Evolutionary conservation across 2,797 vertebrate genomes (phyloP).

Genomic region (Pelochelys cantorii): DNA sequence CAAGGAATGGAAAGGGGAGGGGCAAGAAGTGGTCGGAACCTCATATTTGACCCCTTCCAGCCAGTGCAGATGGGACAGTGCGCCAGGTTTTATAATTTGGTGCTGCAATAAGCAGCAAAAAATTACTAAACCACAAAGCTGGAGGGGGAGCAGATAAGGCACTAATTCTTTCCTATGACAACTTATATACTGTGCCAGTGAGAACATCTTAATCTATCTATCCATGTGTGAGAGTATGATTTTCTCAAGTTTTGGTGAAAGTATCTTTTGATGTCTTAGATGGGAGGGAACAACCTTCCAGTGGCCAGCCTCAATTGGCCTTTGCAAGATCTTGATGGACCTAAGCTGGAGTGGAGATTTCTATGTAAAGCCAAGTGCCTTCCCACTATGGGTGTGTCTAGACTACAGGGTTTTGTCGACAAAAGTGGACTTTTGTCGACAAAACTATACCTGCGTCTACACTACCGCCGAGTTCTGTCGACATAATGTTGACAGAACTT

Average conservation of each 20-base stretch:
- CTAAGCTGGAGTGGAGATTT: neutral
- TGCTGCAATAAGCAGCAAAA: neutral
- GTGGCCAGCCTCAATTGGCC: neutral
- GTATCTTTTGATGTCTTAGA: neutral
- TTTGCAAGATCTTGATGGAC: neutral
- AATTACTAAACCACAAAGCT: neutral
- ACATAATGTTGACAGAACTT: too few relatives aligned
- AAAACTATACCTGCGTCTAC: too few relatives aligned
- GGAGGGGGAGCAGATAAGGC: neutral
- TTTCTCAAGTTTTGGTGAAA: neutral
- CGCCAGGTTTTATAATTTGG: neutral
- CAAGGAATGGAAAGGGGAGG: neutral
- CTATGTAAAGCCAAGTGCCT: neutral
- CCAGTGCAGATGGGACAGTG: neutral
- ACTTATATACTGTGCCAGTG: neutral
- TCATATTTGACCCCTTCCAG: neutral
- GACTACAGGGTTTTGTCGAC: too few relatives aligned
- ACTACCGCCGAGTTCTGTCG: too few relatives aligned
- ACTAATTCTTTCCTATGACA: neutral
- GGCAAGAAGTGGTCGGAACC: neutral
- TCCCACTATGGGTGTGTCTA: neutral
- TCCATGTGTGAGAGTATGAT: neutral
- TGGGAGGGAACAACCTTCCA: neutral
- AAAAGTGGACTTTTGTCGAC: too few relatives aligned
- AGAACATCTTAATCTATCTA: neutral